phyloP scores from a whole-genome alignment of 2,113 vertebrate species.

The Gyps fulvus region DNA sequence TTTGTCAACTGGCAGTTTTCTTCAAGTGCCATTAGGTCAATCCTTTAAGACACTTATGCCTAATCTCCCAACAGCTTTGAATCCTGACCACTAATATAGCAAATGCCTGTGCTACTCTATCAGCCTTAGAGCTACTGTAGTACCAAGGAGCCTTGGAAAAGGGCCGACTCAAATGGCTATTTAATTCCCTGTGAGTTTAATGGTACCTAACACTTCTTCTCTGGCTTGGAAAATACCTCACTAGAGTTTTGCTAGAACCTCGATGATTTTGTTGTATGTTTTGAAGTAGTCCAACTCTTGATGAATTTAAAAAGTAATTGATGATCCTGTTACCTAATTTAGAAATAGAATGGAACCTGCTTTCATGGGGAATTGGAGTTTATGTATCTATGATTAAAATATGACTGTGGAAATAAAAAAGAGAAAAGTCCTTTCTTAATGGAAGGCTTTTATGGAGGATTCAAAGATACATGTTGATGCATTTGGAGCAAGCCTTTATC shows the following conservation, averaged over 20 bases:
- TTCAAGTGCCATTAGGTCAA: neutral
- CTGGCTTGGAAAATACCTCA: neutral
- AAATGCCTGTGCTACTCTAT: neutral
- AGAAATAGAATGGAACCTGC: neutral
- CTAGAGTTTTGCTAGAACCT: neutral
- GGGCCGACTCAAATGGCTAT: neutral
- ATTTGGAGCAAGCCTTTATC: neutral
- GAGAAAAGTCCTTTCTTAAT: neutral
- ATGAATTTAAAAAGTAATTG: neutral
- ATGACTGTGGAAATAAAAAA: neutral
- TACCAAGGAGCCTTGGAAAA: neutral
- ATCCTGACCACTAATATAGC: neutral
- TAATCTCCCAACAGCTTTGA: conserved; percentile 4
- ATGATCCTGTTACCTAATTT: neutral
- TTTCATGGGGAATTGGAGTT: neutral
- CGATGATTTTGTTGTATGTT: fast-evolving
- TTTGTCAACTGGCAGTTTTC: conserved; percentile 33
- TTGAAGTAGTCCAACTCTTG: neutral
- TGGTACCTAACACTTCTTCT: neutral
- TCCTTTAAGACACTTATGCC: neutral
- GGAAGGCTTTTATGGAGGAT: neutral
- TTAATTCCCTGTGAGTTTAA: neutral
- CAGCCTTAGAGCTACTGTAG: neutral
- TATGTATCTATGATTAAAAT: neutral
- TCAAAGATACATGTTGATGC: neutral